Base-by-base conservation (phyloP, 2,888 invertebrate species). In the Chironomus tentans region DNA sequence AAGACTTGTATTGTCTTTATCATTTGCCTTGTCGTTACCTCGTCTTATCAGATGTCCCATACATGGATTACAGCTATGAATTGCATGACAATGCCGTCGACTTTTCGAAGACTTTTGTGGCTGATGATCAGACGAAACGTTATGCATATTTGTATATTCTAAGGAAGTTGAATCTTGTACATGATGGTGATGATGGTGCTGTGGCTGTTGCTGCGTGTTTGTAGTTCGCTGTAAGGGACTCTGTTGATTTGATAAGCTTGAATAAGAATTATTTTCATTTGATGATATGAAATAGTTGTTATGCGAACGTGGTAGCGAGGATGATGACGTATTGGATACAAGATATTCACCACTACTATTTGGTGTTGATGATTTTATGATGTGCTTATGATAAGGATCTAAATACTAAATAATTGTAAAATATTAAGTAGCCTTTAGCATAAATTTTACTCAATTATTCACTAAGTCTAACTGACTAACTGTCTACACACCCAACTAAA, bases 1-100 rank as follows among this genome's bases (percentile, higher is more conserved):
- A 75, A 94, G 85, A 80, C 93, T 94, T 68, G 90, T 90, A 77
- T 90, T 91, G 79, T 92, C 93, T 79, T 88, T 88, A 81, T 88
- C 88, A 77, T 85, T 38, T 38, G 38, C 38, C 10, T 38, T 87
- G 77, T 86, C 84, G 76, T 85, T 86, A 13, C 82, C 83, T 77
- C 83, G 84, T 80, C 84, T 83, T n/a, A 70, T 70, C 77, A 84
- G 83, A 50, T 88, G 86, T 1, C 90, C 89, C 80, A 91, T 85
- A 79, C 92, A 92, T 0, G 92, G 91, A 80, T 90, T 88, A 80
- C 92, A 92, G 12, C 90, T 86, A 79, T 90, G 90, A 13, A 18
- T 15, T 6, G 82, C 82, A 78, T 84, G 83, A 68, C 82, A 84
- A 77, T 87, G 79, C 77, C 84, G 81, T 81, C 81, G 76, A 80